Evolutionary conservation across 1,140 invertebrate genomes (phyloP).

Genomic region (Bombus picipes): DNA sequence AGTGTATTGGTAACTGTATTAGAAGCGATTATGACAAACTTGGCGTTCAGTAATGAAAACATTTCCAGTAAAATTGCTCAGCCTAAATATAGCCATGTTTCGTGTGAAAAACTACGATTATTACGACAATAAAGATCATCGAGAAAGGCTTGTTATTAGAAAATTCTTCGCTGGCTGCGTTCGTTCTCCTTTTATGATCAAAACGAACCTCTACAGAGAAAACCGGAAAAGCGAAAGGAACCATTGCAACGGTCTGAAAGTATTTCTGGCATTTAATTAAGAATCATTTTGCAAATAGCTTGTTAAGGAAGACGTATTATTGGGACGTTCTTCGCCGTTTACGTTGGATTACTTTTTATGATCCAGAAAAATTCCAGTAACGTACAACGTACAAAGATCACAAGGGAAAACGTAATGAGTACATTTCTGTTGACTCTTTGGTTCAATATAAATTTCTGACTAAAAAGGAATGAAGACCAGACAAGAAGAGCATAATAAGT

Average conservation of each 20-base stretch:
- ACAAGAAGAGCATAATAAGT: too few relatives aligned
- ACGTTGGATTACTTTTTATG: neutral
- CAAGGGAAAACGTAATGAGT: too few relatives aligned
- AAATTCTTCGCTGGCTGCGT: slow-evolving; percentile 15
- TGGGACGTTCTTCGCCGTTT: slow-evolving; percentile 33
- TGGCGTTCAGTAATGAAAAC: neutral
- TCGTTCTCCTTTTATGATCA: slow-evolving; percentile 40
- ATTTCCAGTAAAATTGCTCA: neutral
- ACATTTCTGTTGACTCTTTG: too few relatives aligned
- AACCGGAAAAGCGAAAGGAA: slow-evolving; percentile 66
- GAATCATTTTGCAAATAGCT: slow-evolving; percentile 50
- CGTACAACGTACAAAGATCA: too few relatives aligned
- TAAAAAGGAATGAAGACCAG: too few relatives aligned
- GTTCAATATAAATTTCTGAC: too few relatives aligned
- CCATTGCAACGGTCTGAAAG: slow-evolving; percentile 35
- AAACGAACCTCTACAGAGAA: slow-evolving; percentile 26
- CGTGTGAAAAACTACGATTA: neutral
- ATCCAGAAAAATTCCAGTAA: too few relatives aligned
- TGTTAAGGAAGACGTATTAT: slow-evolving; percentile 54
- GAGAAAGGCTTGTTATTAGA: slow-evolving; percentile 21
- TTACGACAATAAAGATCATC: slow-evolving; percentile 1
- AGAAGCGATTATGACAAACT: too few relatives aligned
- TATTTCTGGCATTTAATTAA: slow-evolving; percentile 58
- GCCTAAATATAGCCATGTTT: neutral
- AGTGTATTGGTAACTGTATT: too few relatives aligned